These are phyloP conservation scores for Drosophila lacteicornis DNA, from an alignment of 1,140 invertebrate genomes.

Conservation along the genomic window DNA sequence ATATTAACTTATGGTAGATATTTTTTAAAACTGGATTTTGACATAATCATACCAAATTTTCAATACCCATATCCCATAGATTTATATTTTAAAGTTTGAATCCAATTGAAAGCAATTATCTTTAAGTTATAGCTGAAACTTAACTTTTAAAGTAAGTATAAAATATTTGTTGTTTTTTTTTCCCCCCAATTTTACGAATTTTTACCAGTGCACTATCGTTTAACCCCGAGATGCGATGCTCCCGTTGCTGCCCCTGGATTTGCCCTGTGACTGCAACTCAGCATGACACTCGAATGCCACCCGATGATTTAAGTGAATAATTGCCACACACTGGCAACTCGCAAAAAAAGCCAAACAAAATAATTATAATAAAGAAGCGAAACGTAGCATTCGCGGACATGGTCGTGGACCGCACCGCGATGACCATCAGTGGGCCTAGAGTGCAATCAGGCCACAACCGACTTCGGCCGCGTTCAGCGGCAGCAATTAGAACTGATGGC, in stretches of 20 bases:
- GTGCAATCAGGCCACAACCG: conserved; percentile 38
- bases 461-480: conserved; percentile 12
- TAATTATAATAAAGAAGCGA: conserved; percentile 56
- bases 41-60: no score
- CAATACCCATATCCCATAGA: no score
- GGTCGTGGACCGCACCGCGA: conserved; percentile 14
- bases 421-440: conserved; percentile 50
- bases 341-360: conserved; percentile 37
- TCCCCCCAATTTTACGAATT: neutral
- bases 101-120: no score
- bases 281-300: conserved; percentile 69
- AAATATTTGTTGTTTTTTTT: no score
- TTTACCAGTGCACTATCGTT: conserved; percentile 31
- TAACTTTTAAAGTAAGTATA: no score
- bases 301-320: conserved; percentile 83
- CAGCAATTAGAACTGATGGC: conserved; percentile 53
- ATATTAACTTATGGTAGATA: no score
- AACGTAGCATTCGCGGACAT: conserved; percentile 21
- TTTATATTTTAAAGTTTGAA: no score
- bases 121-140: no score
- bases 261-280: conserved; percentile 70
- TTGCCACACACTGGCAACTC: conserved; percentile 59
- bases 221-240: conserved; percentile 52
- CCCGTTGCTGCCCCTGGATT: conserved; percentile 50
- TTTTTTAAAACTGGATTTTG: no score